A percentile compares a stretch with the other conserved stretches of the same genome.
phyloP scores from a whole-genome alignment of 2,797 vertebrate genomes.

The Acomys russatus region DNA sequence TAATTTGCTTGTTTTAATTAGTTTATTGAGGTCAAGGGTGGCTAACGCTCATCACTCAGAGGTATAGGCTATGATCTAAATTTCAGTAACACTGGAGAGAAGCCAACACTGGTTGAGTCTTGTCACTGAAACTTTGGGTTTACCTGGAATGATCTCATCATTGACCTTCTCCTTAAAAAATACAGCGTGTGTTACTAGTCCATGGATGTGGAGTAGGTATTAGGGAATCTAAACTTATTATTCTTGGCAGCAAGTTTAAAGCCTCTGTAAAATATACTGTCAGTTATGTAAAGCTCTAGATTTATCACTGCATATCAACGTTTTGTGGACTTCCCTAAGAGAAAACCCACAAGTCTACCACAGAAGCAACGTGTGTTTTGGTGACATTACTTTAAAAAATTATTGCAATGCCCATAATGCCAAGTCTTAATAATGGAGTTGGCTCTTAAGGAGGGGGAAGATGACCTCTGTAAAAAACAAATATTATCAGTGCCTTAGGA shows the following conservation, averaged over 20 bases:
- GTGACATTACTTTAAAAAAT: conserved; percentile 53
- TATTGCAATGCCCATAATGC: background rate
- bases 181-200: background rate
- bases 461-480: conserved; percentile 50
- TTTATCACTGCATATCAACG: conserved; percentile 2
- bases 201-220: background rate
- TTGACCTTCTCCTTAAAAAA: background rate
- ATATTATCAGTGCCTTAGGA: conserved; percentile 52
- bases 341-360: conserved; percentile 43
- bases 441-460: background rate
- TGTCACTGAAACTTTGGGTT: background rate
- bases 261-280: background rate
- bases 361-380: background rate
- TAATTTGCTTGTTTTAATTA: background rate
- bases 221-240: background rate
- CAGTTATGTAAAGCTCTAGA: background rate
- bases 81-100: background rate
- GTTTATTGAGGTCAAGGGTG: background rate
- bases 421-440: conserved; percentile 41
- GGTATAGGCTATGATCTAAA: background rate
- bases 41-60: background rate
- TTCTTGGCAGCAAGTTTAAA: background rate
- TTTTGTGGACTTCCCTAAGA: conserved; percentile 31
- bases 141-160: background rate
- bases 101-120: background rate